Evolutionary conservation across 2,113 vertebrate genomes (phyloP).

Genomic region (Scopus umbretta): DNA sequence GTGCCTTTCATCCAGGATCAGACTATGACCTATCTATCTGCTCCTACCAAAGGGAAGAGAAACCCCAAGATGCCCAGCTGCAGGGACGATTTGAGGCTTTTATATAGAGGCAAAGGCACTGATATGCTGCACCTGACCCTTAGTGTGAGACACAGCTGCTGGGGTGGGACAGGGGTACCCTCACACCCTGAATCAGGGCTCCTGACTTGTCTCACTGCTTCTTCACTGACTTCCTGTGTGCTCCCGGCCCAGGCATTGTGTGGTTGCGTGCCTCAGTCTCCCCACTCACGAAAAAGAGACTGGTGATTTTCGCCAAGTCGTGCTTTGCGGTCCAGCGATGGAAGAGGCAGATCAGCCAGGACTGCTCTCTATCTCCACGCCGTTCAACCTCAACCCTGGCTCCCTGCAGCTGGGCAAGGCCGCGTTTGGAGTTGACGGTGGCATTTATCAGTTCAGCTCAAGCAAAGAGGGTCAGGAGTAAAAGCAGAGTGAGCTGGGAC

Average conservation of each 20-base stretch:
- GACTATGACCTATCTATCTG: neutral
- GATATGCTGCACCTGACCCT: neutral
- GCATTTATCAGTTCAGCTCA: neutral
- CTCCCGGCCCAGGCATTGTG: neutral
- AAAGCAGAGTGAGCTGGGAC: neutral
- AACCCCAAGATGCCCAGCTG: neutral
- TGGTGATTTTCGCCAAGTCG: neutral
- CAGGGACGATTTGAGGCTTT: neutral
- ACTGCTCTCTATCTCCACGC: rapidly evolving
- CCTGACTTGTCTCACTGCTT: neutral
- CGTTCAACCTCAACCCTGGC: neutral
- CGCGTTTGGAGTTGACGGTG: rapidly evolving
- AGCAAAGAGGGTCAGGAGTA: neutral
- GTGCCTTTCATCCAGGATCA: neutral
- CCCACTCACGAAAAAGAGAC: neutral
- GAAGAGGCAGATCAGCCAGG: neutral
- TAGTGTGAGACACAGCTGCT: neutral
- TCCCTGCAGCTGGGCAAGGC: neutral
- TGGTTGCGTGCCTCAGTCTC: neutral
- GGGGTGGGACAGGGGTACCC: neutral
- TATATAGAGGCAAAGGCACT: neutral
- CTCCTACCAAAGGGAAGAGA: neutral
- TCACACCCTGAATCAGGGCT: neutral
- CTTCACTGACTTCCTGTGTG: rapidly evolving
- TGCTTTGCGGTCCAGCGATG: neutral